These are phyloP conservation scores for Sebastes hubbsi DNA, from an alignment of 2,797 vertebrate genomes.

Conservation along the genomic window DNA sequence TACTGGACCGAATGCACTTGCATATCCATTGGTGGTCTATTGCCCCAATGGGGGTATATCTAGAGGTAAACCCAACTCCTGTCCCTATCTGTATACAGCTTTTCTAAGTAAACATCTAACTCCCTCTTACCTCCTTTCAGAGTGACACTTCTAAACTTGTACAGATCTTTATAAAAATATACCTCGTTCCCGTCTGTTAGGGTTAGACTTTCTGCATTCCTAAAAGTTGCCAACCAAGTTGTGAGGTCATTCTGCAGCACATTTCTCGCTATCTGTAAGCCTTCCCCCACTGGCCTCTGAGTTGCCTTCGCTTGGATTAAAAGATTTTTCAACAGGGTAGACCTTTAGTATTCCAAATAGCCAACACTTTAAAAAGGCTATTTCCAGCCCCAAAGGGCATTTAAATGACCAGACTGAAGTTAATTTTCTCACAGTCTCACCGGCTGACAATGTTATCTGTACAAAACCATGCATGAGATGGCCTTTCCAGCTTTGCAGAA, in stretches of 20 bases:
- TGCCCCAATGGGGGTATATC: not conserved
- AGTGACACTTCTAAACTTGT: not conserved
- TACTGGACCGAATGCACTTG: not conserved
- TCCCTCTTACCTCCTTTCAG: not conserved
- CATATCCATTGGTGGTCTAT: not conserved
- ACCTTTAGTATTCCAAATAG: not conserved
- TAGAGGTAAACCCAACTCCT: not conserved
- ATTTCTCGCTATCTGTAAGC: not conserved
- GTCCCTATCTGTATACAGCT: not conserved
- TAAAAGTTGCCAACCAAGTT: not conserved
- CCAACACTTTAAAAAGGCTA: not conserved
- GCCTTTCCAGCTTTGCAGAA: not conserved
- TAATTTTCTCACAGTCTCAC: not conserved
- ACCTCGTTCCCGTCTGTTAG: not conserved
- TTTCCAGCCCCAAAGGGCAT: not conserved
- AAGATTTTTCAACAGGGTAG: not conserved
- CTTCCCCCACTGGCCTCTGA: not conserved
- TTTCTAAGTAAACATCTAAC: not conserved
- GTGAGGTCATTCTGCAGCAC: not conserved
- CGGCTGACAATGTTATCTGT: slow-evolving; percentile 1
- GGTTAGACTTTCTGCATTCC: not conserved
- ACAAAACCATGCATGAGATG: not conserved
- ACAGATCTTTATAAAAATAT: not conserved
- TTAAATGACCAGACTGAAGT: not conserved
- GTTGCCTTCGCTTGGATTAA: not conserved